These are phyloP conservation scores for Dryococelus australis DNA, from an alignment of 2,888 invertebrate species.

Conservation along the genomic window DNA sequence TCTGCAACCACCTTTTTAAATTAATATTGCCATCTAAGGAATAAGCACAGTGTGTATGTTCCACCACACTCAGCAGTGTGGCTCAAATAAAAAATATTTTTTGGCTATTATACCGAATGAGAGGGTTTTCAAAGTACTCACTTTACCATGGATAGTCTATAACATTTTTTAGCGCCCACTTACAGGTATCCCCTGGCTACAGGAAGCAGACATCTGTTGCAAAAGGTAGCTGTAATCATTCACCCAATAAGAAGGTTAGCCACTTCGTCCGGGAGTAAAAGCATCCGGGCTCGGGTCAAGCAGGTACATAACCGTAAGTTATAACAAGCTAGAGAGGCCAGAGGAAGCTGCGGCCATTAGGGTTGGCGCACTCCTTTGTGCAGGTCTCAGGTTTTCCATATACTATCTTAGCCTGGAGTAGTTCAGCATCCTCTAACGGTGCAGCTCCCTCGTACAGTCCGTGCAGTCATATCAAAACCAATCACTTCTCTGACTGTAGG, in stretches of 20 bases:
- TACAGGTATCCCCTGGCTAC: background rate
- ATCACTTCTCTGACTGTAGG: background rate
- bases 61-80: too few species aligned
- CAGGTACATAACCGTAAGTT: background rate
- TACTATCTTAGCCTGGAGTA: background rate
- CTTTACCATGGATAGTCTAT: too few species aligned
- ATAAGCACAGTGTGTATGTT: too few species aligned
- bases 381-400: background rate
- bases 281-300: background rate
- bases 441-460: background rate
- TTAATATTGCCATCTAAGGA: too few species aligned
- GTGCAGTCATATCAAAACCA: background rate
- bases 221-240: background rate
- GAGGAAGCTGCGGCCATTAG: background rate
- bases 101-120: too few species aligned
- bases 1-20: too few species aligned
- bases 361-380: background rate
- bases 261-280: background rate
- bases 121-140: too few species aligned
- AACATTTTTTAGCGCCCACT: too few species aligned
- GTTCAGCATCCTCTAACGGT: background rate
- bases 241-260: background rate
- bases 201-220: background rate
- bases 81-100: too few species aligned
- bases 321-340: background rate